Evolutionary conservation across 1,140 invertebrate species (phyloP).

Genomic region (Cotesia glomerata): DNA sequence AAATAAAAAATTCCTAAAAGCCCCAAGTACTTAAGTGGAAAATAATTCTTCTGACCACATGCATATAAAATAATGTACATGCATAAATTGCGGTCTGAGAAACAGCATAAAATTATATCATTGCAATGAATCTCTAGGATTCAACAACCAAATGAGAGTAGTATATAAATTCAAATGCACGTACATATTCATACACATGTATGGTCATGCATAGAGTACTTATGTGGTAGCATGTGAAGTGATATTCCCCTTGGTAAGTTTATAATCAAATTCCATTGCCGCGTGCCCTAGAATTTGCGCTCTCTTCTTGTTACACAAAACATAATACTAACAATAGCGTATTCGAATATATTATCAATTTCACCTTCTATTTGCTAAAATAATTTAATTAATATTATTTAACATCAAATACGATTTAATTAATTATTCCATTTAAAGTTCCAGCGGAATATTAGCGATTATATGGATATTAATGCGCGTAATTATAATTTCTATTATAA

Average conservation of each 20-base stretch:
- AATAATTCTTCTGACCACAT: too few relatives aligned
- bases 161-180: background rate
- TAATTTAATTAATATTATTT: too few relatives aligned
- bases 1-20: too few relatives aligned
- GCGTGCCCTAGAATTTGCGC: slow-evolving; percentile 2
- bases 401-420: too few relatives aligned
- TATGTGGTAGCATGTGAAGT: background rate
- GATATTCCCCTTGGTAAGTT: background rate
- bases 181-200: too few relatives aligned
- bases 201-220: background rate
- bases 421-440: too few relatives aligned
- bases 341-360: background rate
- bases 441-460: too few relatives aligned
- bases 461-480: too few relatives aligned
- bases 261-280: slow-evolving; percentile 21
- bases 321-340: background rate
- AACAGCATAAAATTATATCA: background rate
- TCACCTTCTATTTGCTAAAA: background rate
- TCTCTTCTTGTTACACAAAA: background rate
- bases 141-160: background rate
- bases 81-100: background rate
- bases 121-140: background rate
- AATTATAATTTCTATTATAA: too few relatives aligned
- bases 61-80: too few relatives aligned
- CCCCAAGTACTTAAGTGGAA: too few relatives aligned